These are phyloP conservation scores for Macropodus opercularis DNA, from an alignment of 2,797 vertebrate genomes.

Conservation along the genomic window DNA sequence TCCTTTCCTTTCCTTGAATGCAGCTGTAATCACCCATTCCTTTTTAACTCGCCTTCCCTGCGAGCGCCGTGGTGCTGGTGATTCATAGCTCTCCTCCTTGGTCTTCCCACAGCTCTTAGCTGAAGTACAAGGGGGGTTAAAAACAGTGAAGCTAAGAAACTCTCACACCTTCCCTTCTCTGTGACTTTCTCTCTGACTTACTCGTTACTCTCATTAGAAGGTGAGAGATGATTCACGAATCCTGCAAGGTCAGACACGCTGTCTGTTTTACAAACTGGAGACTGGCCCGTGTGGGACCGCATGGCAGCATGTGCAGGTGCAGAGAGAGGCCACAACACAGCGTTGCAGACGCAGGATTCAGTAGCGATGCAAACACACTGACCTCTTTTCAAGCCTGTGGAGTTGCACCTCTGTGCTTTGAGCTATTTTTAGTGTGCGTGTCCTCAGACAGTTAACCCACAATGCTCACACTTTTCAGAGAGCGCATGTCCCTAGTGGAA, in stretches of 20 bases:
- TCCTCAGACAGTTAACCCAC: constrained; percentile 68
- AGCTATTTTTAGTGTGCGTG: constrained; percentile 69
- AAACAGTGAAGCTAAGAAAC: constrained; percentile 26
- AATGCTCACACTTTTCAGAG: constrained; percentile 45
- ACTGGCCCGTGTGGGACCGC: no score
- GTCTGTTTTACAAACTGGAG: constrained; percentile 42
- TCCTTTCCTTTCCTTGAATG: constrained; percentile 39
- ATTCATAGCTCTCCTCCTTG: constrained; percentile 18
- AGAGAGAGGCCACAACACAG: constrained; percentile 29
- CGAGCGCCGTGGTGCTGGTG: constrained; percentile 28
- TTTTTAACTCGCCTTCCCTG: constrained; percentile 55
- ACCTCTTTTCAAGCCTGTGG: constrained; percentile 60
- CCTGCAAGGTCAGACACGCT: constrained; percentile 51
- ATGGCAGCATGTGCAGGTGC: constrained; percentile 38
- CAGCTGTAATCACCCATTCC: constrained; percentile 69
- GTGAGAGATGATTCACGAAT: constrained; percentile 31
- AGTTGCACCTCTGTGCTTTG: constrained; percentile 54
- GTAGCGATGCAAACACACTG: constrained; percentile 59
- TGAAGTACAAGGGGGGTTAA: constrained; percentile 10
- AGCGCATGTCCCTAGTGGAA: constrained; percentile 22
- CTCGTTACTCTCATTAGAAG: constrained; percentile 32
- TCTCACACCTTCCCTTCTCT: constrained; percentile 20
- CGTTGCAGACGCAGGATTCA: constrained; percentile 44
- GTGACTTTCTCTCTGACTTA: constrained; percentile 26
- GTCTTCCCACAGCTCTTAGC: constrained; percentile 13